Evolutionary conservation across 53 echinoderm and acorn worm genomes (phyloP), one percentile per base, ranked within the genome.

Genomic region (Holothuria scabra): DNA sequence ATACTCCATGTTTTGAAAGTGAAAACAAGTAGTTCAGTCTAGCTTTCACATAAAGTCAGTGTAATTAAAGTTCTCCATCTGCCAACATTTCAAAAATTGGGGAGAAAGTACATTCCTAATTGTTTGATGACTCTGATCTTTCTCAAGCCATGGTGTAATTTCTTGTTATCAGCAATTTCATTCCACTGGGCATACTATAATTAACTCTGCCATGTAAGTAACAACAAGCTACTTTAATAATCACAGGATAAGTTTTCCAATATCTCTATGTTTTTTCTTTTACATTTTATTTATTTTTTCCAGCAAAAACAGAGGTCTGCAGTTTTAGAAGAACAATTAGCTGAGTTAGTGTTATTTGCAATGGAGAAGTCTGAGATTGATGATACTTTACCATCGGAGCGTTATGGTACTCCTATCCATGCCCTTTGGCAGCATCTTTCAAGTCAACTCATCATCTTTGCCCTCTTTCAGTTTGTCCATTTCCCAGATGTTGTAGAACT

Each of bases 381-480:
- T 11, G 86, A 76, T 66, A 82, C 80, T 12, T 44, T 66, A 19
- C 86, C 90, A 41, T 55, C 78, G 20, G 78, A 78, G 32, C 79
- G 87, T 46, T 80, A 79, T 9, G 76, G 82, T 12, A 80, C 76
- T 49, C 81, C 90, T 56, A 84, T 87, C n/a, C 82, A 93, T 28
- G 76, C 85, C 29, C 85, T 93, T 46, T 97, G 97, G 97, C 97
- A 94, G 64, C 97, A 94, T 82, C 92, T 97, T 28, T 97, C 97
- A 12, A 97, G 94, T 62, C 97, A 97, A 61, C 90, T 97, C 65
- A 97, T 97, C 90, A 92, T 97, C 83, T 97, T 97, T 84, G 92
- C 94, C 10, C 79, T 97, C 41, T 97, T 97, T 60, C 94, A 97
- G 80, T 97, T 97, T 90, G 94, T 93, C 63, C 90, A 92, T 67